These are phyloP conservation scores for Chalcis sispes DNA, from an alignment of 2,888 invertebrate genomes.

Conservation along the genomic window DNA sequence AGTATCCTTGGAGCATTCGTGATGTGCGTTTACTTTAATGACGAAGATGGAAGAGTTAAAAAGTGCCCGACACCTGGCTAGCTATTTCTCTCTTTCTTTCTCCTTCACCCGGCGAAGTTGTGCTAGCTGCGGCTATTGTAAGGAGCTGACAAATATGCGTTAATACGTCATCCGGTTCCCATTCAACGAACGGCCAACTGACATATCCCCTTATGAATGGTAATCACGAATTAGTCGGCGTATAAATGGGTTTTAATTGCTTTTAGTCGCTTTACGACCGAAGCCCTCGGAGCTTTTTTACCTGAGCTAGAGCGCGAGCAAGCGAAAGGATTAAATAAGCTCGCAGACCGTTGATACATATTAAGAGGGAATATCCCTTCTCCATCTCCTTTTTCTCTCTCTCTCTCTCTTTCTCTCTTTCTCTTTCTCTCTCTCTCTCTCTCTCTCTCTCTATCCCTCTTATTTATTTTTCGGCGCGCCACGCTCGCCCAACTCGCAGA, in stretches of 20 bases:
- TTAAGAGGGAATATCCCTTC: neutral
- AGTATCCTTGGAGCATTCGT: too few species aligned
- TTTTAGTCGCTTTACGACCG: constrained; percentile 31
- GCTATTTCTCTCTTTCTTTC: neutral
- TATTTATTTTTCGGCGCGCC: constrained; percentile 24
- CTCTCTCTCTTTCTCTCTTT: constrained; percentile 5
- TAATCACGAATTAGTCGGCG: constrained; percentile 70
- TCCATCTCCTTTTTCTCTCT: neutral
- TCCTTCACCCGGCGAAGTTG: neutral
- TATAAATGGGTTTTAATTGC: constrained; percentile 73
- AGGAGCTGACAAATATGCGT: constrained; percentile 74
- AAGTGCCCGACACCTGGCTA: constrained; percentile 71
- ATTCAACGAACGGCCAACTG: constrained; percentile 63
- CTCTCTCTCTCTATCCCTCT: neutral
- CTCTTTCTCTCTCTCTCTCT: constrained; percentile 15
- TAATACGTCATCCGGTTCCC: constrained; percentile 72
- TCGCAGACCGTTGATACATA: constrained; percentile 9
- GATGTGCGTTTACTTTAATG: constrained; percentile 59
- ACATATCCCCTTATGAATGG: constrained; percentile 64
- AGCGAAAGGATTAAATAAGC: constrained; percentile 50
- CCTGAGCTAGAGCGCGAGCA: constrained; percentile 13
- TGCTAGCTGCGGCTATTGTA: constrained; percentile 65
- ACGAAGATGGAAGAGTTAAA: constrained; percentile 69
- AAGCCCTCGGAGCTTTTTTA: constrained; percentile 11
- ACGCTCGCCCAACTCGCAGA: neutral